phyloP scores from a whole-genome alignment of 2,888 invertebrate genomes.

The Coleophora deauratella region DNA sequence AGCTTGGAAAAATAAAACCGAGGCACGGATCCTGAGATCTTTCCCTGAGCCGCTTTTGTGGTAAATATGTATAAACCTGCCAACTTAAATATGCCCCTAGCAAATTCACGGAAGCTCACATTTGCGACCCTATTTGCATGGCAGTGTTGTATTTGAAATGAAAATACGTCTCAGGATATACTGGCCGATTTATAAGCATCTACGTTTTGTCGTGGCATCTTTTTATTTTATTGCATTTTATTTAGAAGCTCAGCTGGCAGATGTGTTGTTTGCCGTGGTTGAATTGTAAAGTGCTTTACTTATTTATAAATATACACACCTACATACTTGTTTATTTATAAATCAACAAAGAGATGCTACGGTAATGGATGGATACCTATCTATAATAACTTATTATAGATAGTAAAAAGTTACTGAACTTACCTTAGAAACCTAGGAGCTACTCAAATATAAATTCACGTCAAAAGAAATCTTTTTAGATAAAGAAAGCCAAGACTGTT shows the following conservation, averaged over 20 bases:
- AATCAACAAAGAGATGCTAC: too few species aligned
- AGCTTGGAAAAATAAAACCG: conserved; percentile 73
- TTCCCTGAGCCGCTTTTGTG: conserved; percentile 72
- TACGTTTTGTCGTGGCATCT: conserved; percentile 66
- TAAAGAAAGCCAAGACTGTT: conserved; percentile 21
- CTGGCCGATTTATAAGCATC: conserved; percentile 55
- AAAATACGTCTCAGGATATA: conserved; percentile 16
- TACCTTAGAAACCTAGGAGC: too few species aligned
- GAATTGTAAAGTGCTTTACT: conserved; percentile 16
- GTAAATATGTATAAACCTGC: conserved; percentile 71
- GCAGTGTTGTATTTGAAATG: conserved; percentile 1
- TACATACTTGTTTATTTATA: too few species aligned
- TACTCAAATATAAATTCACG: too few species aligned
- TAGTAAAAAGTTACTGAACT: too few species aligned
- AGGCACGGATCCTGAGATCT: conserved; percentile 68
- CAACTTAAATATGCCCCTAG: conserved; percentile 26
- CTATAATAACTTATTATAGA: too few species aligned
- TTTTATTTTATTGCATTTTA: conserved; percentile 71
- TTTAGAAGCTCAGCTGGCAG: conserved; percentile 67
- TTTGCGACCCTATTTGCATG: conserved; percentile 26
- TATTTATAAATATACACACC: background rate
- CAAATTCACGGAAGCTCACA: conserved; percentile 18
- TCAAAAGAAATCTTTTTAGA: conserved; percentile 1
- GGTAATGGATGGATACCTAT: too few species aligned
- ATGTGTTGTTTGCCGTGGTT: conserved; percentile 56